Percentiles rank a stretch among this genome's conserved stretches.
These are phyloP conservation scores for Melanchra persicariae DNA, from an alignment of 2,888 invertebrate genomes.

Conservation along the genomic window DNA sequence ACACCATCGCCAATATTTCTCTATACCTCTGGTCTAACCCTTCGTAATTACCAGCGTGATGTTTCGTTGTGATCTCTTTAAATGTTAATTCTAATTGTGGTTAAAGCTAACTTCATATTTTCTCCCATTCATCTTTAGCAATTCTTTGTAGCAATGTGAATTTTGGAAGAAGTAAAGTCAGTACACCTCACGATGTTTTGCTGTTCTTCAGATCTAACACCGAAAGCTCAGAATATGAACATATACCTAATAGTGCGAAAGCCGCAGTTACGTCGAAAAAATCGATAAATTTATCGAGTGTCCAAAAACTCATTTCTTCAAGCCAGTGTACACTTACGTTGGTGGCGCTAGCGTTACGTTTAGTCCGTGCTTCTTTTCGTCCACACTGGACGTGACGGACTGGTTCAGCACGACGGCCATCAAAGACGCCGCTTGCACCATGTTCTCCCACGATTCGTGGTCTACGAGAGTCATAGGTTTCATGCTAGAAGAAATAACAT, in stretches of 20 bases:
- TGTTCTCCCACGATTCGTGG: slow-evolving; percentile 86
- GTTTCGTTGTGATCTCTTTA: not conserved
- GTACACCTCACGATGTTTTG: too few relatives aligned
- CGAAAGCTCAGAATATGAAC: not conserved
- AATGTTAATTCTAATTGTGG: not conserved
- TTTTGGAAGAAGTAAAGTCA: too few relatives aligned
- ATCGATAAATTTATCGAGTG: not conserved
- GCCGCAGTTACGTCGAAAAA: not conserved
- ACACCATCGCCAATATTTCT: not conserved
- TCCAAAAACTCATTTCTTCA: not conserved
- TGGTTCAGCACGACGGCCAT: slow-evolving; percentile 80
- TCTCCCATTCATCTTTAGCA: not conserved
- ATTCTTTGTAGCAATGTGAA: not conserved
- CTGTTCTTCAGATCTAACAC: not conserved
- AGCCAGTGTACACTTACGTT: slow-evolving; percentile 19
- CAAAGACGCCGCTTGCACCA: slow-evolving; percentile 82
- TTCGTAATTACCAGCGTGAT: too few relatives aligned
- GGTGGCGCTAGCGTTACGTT: slow-evolving; percentile 13
- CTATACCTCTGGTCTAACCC: too few relatives aligned
- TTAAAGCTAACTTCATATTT: not conserved
- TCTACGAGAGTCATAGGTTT: slow-evolving; percentile 73
- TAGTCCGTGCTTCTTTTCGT: slow-evolving; percentile 6
- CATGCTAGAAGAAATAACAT: slow-evolving; percentile 33
- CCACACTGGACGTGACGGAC: slow-evolving; percentile 36
- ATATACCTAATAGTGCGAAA: not conserved